Evolutionary conservation across 2,797 vertebrate species (phyloP).

Genomic region (Lepilemur ruficaudatus): DNA sequence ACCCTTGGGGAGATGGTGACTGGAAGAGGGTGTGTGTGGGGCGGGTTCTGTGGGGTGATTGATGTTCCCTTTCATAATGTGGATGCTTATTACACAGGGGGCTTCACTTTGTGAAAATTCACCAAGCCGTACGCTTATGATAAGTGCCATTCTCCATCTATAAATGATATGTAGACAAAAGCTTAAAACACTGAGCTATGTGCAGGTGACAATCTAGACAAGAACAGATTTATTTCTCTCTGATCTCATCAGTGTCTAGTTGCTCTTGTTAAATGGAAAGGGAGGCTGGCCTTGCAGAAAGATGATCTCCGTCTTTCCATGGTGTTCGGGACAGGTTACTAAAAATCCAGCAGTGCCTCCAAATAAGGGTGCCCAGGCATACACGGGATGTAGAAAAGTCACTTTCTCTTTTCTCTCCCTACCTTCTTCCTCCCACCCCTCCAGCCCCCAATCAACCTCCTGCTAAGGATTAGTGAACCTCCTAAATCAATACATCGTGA

Average conservation of each 20-base stretch:
- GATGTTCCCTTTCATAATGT: not conserved
- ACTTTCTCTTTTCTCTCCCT: not conserved
- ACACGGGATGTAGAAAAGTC: not conserved
- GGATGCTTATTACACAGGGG: not conserved
- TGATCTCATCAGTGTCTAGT: not conserved
- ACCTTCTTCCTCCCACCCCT: not conserved
- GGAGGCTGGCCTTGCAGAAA: not conserved
- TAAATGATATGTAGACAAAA: not conserved
- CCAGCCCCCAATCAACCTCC: not conserved
- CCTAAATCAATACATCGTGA: constrained; percentile 57
- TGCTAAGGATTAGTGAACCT: constrained; percentile 61
- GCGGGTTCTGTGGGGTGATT: not conserved
- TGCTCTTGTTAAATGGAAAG: not conserved
- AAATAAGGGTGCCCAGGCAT: not conserved
- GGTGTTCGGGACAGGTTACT: not conserved
- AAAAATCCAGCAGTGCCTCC: not conserved
- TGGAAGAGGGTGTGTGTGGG: not conserved
- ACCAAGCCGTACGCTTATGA: not conserved
- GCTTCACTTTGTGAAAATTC: constrained; percentile 16
- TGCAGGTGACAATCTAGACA: not conserved
- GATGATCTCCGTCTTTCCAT: not conserved
- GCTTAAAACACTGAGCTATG: not conserved
- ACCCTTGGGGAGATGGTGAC: not conserved
- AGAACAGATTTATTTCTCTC: not conserved
- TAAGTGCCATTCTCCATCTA: not conserved